These are phyloP conservation scores for Tricholauxania praeusta DNA, from an alignment of 2,888 invertebrate species.

Conservation along the genomic window DNA sequence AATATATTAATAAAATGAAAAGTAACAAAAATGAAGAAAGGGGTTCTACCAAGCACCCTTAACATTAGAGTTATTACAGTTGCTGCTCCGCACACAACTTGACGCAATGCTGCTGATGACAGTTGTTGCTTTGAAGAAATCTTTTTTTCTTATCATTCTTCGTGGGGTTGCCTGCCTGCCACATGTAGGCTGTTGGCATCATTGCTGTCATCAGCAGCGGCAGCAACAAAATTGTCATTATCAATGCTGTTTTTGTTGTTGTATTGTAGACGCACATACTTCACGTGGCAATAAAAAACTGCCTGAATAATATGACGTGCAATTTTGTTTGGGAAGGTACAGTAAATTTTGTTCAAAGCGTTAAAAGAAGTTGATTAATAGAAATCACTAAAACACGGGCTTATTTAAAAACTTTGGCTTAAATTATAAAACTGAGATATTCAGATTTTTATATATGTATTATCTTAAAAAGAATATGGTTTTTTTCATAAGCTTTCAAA, in stretches of 20 bases:
- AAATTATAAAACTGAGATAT: no score
- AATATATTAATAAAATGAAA: not conserved
- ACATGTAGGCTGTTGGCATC: slow-evolving; percentile 2
- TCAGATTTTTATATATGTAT: no score
- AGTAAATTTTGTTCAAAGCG: no score
- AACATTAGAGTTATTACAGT: not conserved
- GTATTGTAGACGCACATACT: not conserved
- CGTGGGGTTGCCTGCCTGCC: not conserved
- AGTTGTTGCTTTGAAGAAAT: slow-evolving; percentile 31
- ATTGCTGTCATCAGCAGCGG: slow-evolving; percentile 31
- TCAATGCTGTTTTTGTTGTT: slow-evolving; percentile 21
- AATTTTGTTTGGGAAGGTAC: slow-evolving; percentile 3
- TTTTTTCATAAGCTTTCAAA: no score
- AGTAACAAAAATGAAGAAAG: not conserved
- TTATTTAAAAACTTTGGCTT: no score
- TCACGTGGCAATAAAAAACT: slow-evolving; percentile 45
- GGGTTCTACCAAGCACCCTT: not conserved
- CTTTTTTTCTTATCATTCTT: not conserved
- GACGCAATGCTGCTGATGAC: slow-evolving; percentile 7
- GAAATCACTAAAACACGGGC: no score
- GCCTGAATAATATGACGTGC: slow-evolving; percentile 39
- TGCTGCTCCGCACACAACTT: not conserved
- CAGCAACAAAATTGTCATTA: slow-evolving; percentile 42
- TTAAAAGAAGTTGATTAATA: no score
- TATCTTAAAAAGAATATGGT: no score